phyloP scores from a whole-genome alignment of 2,797 vertebrate species.

The Borostomias antarcticus region DNA sequence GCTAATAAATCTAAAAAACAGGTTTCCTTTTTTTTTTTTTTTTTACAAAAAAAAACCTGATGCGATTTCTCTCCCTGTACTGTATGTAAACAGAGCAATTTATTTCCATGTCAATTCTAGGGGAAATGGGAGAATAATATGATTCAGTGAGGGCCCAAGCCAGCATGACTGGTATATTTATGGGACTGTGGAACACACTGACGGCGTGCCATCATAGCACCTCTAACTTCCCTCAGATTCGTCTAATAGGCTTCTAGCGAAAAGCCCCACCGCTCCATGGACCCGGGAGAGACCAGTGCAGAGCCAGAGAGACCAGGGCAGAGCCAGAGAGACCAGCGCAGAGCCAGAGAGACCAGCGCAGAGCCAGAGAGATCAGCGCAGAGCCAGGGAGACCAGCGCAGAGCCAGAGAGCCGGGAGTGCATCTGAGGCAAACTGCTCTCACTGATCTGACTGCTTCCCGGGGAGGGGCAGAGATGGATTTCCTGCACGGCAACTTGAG shows the following conservation, averaged over 20 bases:
- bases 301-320: conserved; percentile 33
- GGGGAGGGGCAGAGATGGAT: conserved; percentile 67
- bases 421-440: conserved; percentile 58
- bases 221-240: conserved; percentile 74
- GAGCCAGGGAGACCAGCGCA: too few species aligned
- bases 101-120: conserved; percentile 44
- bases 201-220: conserved; percentile 73
- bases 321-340: too few species aligned
- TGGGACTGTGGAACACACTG: conserved; percentile 64
- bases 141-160: conserved; percentile 68
- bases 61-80: conserved; percentile 66
- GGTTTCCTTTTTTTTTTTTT: conserved; percentile 60
- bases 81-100: conserved; percentile 49
- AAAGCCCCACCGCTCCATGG: conserved; percentile 60
- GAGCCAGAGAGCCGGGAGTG: conserved; percentile 59
- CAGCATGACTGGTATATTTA: conserved; percentile 84
- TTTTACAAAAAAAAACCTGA: too few species aligned
- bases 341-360: too few species aligned
- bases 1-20: conserved; percentile 73
- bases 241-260: conserved; percentile 79
- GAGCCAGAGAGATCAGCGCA: too few species aligned
- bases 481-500: conserved; percentile 74
- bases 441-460: conserved; percentile 73
- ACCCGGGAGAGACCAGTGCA: conserved; percentile 42
- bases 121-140: conserved; percentile 66